Evolutionary conservation across 2,797 vertebrate genomes (phyloP).

Genomic region (Garrulus glandarius): DNA sequence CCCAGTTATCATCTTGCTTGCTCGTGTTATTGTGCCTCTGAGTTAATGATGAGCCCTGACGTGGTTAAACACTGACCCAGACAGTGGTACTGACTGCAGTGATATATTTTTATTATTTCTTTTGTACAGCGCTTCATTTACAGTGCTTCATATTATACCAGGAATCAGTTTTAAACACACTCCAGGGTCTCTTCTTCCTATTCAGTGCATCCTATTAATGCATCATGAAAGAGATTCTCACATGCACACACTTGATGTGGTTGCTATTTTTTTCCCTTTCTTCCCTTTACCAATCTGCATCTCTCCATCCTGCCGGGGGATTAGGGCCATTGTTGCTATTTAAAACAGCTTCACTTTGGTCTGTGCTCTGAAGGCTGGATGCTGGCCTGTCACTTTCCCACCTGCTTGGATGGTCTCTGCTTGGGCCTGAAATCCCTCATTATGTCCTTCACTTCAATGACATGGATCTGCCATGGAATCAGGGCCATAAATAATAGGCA

Average conservation of each 20-base stretch:
- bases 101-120: slow-evolving; percentile 40
- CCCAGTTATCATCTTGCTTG: not conserved
- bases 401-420: slow-evolving; percentile 46
- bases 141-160: not conserved
- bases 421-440: slow-evolving; percentile 59
- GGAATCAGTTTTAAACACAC: slow-evolving; percentile 46
- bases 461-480: not conserved
- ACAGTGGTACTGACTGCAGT: not conserved
- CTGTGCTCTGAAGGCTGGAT: slow-evolving; percentile 35
- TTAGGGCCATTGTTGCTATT: slow-evolving; percentile 56
- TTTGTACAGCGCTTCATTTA: not conserved
- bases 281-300: slow-evolving; percentile 39
- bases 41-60: not conserved
- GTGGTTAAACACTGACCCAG: not conserved
- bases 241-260: not conserved
- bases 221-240: slow-evolving; percentile 30
- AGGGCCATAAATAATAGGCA: slow-evolving; percentile 9
- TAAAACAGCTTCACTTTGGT: slow-evolving; percentile 30
- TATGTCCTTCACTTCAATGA: slow-evolving; percentile 50
- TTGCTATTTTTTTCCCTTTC: slow-evolving; percentile 41
- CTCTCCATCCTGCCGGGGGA: not conserved
- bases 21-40: not conserved
- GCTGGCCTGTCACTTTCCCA: slow-evolving; percentile 33
- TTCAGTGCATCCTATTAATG: slow-evolving; percentile 54
- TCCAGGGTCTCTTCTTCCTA: slow-evolving; percentile 55